phyloP scores from a whole-genome alignment of 2,113 vertebrate genomes.

The Merops nubicus region DNA sequence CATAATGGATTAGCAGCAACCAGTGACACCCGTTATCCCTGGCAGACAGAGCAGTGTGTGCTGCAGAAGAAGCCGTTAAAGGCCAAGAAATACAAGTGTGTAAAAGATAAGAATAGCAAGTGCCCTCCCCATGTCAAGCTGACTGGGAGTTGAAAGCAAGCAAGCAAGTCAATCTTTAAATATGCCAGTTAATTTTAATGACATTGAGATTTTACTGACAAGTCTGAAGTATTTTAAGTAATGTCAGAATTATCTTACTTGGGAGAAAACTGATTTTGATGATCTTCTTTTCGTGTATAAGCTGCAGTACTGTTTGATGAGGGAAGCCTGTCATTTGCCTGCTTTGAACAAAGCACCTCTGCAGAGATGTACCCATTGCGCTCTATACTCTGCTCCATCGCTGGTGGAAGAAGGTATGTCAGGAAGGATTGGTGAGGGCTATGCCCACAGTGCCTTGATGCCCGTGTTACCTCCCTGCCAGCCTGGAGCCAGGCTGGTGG shows the following conservation, averaged over 20 bases:
- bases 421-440: fast-evolving
- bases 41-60: background rate
- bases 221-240: conserved; percentile 70
- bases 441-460: fast-evolving
- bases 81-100: conserved; percentile 16
- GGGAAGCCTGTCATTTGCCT: conserved; percentile 24
- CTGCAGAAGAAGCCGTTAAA: conserved; percentile 14
- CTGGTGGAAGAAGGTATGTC: fast-evolving
- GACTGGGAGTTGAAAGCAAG: conserved; percentile 61
- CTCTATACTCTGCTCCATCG: background rate
- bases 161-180: conserved; percentile 64
- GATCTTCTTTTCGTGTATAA: conserved; percentile 27
- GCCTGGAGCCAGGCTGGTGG: background rate
- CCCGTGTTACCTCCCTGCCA: fast-evolving
- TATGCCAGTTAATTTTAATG: conserved; percentile 68
- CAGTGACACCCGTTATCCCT: conserved; percentile 55
- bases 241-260: conserved; percentile 49
- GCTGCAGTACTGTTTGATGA: conserved; percentile 28
- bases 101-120: conserved; percentile 59
- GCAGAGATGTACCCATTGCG: background rate
- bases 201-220: conserved; percentile 60
- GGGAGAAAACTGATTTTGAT: conserved; percentile 45
- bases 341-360: conserved; percentile 24
- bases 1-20: conserved; percentile 56
- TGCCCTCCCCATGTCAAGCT: conserved; percentile 49